Evolutionary conservation across 2,797 vertebrate genomes (phyloP).

Genomic region (Anas flavirostris): DNA sequence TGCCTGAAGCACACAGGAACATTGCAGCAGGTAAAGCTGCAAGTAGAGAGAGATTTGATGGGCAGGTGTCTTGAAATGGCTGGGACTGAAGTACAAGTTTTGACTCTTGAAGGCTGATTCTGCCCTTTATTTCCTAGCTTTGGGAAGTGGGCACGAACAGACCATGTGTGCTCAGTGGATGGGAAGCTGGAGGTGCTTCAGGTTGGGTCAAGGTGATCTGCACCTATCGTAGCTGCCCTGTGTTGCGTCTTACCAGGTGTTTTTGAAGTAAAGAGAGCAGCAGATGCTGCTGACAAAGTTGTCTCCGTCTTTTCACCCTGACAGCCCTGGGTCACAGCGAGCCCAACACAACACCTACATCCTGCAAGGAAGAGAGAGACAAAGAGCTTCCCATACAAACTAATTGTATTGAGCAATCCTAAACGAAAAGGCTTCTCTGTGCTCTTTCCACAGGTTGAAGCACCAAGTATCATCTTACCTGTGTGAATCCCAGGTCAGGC

Average conservation of each 20-base stretch:
- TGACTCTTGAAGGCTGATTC: background rate
- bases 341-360: background rate
- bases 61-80: background rate
- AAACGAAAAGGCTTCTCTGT: constrained; percentile 5
- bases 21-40: background rate
- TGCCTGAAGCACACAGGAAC: background rate
- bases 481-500: constrained; percentile 27
- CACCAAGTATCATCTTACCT: background rate
- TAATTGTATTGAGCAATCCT: background rate
- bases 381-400: background rate
- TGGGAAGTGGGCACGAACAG: background rate
- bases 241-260: background rate
- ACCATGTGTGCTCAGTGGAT: rapidly evolving
- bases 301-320: background rate
- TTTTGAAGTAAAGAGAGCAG: background rate
- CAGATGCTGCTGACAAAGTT: background rate
- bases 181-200: background rate
- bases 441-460: background rate
- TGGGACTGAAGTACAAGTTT: background rate
- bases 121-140: background rate
- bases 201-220: background rate
- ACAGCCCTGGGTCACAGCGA: background rate
- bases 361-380: background rate
- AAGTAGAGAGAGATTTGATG: background rate
- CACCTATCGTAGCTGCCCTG: background rate